These are phyloP conservation scores for Beris chalybata DNA, from an alignment of 2,888 invertebrate species.

Conservation along the genomic window DNA sequence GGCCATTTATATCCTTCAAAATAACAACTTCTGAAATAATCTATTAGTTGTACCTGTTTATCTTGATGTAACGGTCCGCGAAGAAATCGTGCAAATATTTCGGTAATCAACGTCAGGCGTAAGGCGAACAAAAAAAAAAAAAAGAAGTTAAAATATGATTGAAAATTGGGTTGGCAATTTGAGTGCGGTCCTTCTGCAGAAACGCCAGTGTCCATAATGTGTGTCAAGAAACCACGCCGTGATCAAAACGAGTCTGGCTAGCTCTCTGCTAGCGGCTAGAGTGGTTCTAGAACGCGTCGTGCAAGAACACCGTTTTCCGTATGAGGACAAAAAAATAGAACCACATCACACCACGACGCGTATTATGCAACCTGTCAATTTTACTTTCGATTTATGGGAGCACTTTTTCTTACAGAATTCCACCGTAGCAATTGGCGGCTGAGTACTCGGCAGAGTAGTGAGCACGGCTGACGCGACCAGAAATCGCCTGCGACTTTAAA, in stretches of 20 bases:
- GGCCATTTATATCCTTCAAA: conserved; percentile 32
- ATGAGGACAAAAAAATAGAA: conserved; percentile 22
- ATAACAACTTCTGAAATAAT: conserved; percentile 32
- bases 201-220: conserved; percentile 2
- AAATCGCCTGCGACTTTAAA: not conserved
- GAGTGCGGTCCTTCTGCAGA: conserved; percentile 18
- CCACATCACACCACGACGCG: conserved; percentile 10
- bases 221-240: conserved; percentile 28
- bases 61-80: conserved; percentile 28
- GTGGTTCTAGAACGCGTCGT: conserved; percentile 27
- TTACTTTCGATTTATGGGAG: conserved; percentile 40
- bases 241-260: conserved; percentile 13
- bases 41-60: conserved; percentile 33
- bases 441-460: conserved; percentile 7
- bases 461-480: not conserved
- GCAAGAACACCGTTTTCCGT: conserved; percentile 27
- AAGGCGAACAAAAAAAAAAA: conserved; percentile 7
- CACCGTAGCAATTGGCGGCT: conserved; percentile 29
- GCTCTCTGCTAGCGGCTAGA: conserved; percentile 4
- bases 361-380: conserved; percentile 36
- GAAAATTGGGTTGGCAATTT: conserved; percentile 27
- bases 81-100: conserved; percentile 32
- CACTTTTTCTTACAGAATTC: conserved; percentile 39
- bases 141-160: not conserved
- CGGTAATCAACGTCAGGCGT: conserved; percentile 27